Base-by-base conservation (phyloP, 1,140 invertebrate genomes). In the Venturia canescens region DNA sequence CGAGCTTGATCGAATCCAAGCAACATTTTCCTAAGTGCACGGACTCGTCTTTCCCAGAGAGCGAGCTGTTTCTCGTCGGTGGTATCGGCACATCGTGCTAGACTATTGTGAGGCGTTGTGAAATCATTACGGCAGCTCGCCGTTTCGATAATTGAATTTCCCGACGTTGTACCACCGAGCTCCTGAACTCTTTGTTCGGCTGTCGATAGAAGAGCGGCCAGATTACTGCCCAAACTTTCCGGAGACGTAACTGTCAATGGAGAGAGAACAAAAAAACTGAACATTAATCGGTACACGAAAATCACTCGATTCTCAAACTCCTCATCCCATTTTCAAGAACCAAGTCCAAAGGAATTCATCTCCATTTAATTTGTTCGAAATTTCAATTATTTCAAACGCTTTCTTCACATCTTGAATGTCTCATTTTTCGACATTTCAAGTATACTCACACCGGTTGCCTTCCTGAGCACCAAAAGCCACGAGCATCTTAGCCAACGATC, bases 381-480 rank as follows among this genome's bases (percentile, higher is more conserved):
- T n/a, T n/a, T n/a, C n/a, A n/a, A n/a, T n/a, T n/a, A n/a, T n/a
- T n/a, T n/a, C n/a, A n/a, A n/a, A n/a, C n/a, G n/a, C n/a, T n/a
- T n/a, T n/a, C n/a, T n/a, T n/a, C n/a, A n/a, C n/a, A n/a, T n/a
- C n/a, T n/a, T n/a, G n/a, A n/a, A n/a, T n/a, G n/a, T n/a, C n/a
- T n/a, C n/a, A n/a, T 44, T 31, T 31, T 31, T 69, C 66, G 27
- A 69, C 29, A 69, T 69, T 29, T 71, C 80, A 72, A 84, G n/a
- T n/a, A 79, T 89, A 94, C 97, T 96, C 93, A 98, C 97, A 97
- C 89, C 96, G 94, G 60, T 95, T 95, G 84, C 97, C 97, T 92
- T 98, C 97, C 80, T 95, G 95, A 29, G 97, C 98, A 66, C 98
- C 97, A 89, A 97, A 96, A 80, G 96, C 93, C 83, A 98, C 94